Evolutionary conservation across 2,113 vertebrate genomes (phyloP).

Genomic region (Vidua macroura): DNA sequence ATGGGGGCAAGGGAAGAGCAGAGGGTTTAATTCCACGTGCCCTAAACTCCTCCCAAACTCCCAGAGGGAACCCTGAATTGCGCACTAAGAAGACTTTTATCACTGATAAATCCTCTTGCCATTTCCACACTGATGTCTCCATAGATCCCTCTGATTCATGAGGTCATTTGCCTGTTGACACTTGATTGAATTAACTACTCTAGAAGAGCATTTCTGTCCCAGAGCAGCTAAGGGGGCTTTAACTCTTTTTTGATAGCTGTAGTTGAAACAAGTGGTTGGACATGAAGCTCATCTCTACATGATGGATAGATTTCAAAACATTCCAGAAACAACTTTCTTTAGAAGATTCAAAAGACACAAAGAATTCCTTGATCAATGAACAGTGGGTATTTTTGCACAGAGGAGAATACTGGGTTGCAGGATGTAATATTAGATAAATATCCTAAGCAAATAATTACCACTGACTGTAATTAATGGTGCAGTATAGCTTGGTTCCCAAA

Average conservation of each 20-base stretch:
- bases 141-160: not conserved
- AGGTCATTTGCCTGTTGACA: not conserved
- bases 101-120: not conserved
- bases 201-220: not conserved
- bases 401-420: not conserved
- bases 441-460: not conserved
- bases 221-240: not conserved
- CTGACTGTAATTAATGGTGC: not conserved
- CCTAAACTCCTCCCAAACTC: not conserved
- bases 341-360: not conserved
- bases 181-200: not conserved
- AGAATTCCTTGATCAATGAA: not conserved
- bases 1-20: not conserved
- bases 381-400: not conserved
- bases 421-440: not conserved
- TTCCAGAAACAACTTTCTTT: not conserved
- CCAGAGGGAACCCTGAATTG: not conserved
- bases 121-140: not conserved
- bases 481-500: not conserved
- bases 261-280: not conserved
- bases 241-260: not conserved
- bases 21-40: not conserved
- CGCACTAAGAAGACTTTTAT: not conserved
- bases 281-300: not conserved
- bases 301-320: not conserved